phyloP scores from a whole-genome alignment of 2,888 invertebrate species.

The Julus scanicus region DNA sequence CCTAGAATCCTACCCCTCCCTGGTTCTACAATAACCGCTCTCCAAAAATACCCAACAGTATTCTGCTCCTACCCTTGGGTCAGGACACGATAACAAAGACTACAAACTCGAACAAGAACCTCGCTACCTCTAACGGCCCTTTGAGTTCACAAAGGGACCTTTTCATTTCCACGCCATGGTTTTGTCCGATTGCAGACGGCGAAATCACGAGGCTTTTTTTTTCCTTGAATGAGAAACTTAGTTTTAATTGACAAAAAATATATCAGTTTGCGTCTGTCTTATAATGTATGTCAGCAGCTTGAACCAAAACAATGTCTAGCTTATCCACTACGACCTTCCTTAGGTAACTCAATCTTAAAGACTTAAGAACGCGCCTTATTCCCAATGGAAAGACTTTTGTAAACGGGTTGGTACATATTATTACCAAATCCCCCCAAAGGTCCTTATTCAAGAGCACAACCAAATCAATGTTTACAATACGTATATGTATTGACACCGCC shows the following conservation, averaged over 20 bases:
- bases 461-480: too few relatives aligned
- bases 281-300: neutral
- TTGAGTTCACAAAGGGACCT: slow-evolving; percentile 8
- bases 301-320: neutral
- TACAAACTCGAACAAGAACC: slow-evolving; percentile 9
- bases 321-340: neutral
- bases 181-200: neutral
- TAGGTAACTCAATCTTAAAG: neutral
- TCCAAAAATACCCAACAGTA: slow-evolving; percentile 7
- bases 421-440: neutral
- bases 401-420: neutral
- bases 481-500: too few relatives aligned
- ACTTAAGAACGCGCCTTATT: neutral
- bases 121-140: slow-evolving; percentile 14
- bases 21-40: neutral
- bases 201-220: neutral
- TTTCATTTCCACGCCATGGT: slow-evolving; percentile 7
- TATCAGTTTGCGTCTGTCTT: neutral
- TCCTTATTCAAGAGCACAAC: too few relatives aligned
- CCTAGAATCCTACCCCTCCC: neutral
- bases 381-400: neutral
- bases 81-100: neutral
- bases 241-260: neutral
- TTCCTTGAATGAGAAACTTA: neutral
- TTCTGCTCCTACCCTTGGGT: slow-evolving; percentile 4